Base-by-base conservation (phyloP, 2,797 vertebrate genomes). In the Lacerta viridis region DNA sequence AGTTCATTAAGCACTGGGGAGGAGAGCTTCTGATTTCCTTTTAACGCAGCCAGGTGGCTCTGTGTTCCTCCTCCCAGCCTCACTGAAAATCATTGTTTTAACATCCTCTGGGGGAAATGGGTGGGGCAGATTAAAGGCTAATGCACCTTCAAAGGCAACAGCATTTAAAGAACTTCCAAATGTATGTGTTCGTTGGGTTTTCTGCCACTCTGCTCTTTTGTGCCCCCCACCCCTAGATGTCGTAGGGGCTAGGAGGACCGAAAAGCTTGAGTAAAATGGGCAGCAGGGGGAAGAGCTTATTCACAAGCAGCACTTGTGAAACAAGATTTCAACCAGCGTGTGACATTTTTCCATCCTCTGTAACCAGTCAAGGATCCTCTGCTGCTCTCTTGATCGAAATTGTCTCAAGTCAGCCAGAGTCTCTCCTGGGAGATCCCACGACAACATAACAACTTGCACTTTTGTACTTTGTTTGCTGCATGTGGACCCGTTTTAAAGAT, bases 401-500 rank as follows among this genome's bases (percentile, higher is more conserved):
- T 64, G 20, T 64, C 61, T 23, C 61, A 55, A 55, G 50, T 55
- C 91, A 96, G 94, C 92, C 95, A 95, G 95, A 95, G 90, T 89
- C 93, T 11, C 25, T 29, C 1, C 91, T 78, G 20, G 61, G 61
- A 18, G 55, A 93, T 91, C 94, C 93, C 91, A 95, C 91, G 89
- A 55, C 91, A 91, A 55, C 91, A 87, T 61, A 92, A 83, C 93
- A 94, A 94, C 91, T 95, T 96, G 96, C 96, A 96, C 96, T 96
- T 97, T 95, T 64, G 92, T 96, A 94, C 83, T 93, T 93, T 89
- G 33, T 94, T 92, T 96, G 93, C 93, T 96, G 94, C 94, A 88
- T 95, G 94, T 95, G 92, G 91, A 92, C 90, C 93, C 95, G 94
- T 89, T 93, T 94, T 95, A 95, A 90, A 81, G 87, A 87, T 94